These are phyloP conservation scores for Lissonota sp. DNA, from an alignment of 2,888 invertebrate species.

Conservation along the genomic window DNA sequence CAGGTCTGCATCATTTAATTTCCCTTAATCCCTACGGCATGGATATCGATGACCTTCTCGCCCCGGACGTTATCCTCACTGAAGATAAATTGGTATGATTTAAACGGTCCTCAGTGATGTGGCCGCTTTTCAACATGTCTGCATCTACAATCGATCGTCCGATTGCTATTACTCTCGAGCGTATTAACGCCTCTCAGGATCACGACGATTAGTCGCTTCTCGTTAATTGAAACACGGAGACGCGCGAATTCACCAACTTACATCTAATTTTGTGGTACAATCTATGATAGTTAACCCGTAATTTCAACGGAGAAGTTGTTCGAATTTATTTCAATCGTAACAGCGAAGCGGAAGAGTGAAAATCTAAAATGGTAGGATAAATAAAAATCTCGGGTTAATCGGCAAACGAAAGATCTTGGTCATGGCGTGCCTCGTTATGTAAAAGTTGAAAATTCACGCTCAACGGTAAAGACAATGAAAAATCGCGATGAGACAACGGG, in stretches of 20 bases:
- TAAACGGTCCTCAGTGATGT: conserved; percentile 68
- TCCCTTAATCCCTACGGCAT: conserved; percentile 79
- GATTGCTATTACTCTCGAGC: conserved; percentile 80
- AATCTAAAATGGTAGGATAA: too few species aligned
- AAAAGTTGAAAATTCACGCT: too few species aligned
- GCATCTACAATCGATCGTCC: conserved; percentile 77
- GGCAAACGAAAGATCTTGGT: neutral
- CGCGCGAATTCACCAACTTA: conserved; percentile 38
- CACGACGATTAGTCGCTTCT: conserved; percentile 64
- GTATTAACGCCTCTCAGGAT: conserved; percentile 77
- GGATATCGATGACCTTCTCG: conserved; percentile 83
- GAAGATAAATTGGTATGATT: conserved; percentile 82
- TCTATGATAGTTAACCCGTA: too few species aligned
- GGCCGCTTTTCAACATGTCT: conserved; percentile 77
- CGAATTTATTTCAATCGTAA: too few species aligned
- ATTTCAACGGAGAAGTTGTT: too few species aligned
- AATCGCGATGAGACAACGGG: conserved; percentile 44
- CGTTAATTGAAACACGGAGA: conserved; percentile 54
- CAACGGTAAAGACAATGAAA: conserved; percentile 22
- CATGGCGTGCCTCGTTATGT: neutral
- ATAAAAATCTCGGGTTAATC: neutral
- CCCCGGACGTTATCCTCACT: conserved; percentile 78
- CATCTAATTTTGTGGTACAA: too few species aligned
- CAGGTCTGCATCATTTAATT: conserved; percentile 83
- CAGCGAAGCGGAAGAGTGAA: too few species aligned